phyloP scores from a whole-genome alignment of 2,888 invertebrate species.

The Acanthoscelides obtectus region DNA sequence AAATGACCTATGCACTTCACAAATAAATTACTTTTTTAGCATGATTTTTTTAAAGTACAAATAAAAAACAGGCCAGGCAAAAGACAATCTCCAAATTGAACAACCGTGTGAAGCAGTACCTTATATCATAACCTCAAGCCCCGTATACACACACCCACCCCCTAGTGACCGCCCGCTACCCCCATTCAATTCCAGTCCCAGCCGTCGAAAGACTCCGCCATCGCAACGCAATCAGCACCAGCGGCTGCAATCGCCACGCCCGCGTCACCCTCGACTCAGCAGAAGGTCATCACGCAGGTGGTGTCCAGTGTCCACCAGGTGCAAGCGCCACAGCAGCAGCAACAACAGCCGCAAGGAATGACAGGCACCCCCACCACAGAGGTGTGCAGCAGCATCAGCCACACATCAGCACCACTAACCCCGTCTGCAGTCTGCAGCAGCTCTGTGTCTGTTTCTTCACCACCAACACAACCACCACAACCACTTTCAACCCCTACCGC shows the following conservation, averaged over 20 bases:
- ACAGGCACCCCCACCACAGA: slow-evolving; percentile 39
- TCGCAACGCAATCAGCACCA: slow-evolving; percentile 34
- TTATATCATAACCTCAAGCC: not conserved
- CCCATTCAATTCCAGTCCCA: slow-evolving; percentile 44
- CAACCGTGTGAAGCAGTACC: not conserved
- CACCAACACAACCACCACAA: too few species aligned
- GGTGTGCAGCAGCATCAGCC: slow-evolving; percentile 38
- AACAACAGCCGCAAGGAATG: not conserved
- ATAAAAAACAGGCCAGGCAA: too few species aligned
- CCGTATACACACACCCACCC: slow-evolving; percentile 24
- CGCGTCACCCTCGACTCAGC: slow-evolving; percentile 38
- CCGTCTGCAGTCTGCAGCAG: slow-evolving; percentile 42
- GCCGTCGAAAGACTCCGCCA: slow-evolving; percentile 55
- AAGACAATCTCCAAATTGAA: not conserved
- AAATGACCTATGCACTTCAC: too few species aligned
- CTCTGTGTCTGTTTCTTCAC: slow-evolving; percentile 34
- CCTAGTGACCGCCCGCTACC: slow-evolving; percentile 10
- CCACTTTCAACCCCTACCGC: slow-evolving; percentile 1
- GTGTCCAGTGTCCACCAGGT: slow-evolving; percentile 28
- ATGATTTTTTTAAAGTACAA: too few species aligned
- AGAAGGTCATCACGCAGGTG: slow-evolving; percentile 22
- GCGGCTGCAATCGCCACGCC: slow-evolving; percentile 31
- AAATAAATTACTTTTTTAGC: too few species aligned
- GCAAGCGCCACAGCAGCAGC: slow-evolving; percentile 8
- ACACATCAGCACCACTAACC: slow-evolving; percentile 37